Percentiles rank a stretch among this genome's conserved stretches.
Conservation (phyloP, 35 echinoderm and acorn worm species). For the Heliocidaris erythrogramma region DNA sequence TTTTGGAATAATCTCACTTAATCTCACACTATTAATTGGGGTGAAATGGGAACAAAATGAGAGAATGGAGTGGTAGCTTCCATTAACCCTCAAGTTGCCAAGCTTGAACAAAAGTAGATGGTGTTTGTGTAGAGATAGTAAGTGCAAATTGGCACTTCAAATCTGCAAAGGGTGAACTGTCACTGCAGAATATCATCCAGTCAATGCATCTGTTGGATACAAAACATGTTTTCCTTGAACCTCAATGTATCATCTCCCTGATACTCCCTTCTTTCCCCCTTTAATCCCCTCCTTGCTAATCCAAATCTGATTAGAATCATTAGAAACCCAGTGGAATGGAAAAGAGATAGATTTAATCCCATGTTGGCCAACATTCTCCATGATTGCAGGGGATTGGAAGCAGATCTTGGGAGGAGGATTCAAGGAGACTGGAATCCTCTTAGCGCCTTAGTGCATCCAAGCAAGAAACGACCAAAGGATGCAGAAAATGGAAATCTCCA, state of each 20-base stretch:
- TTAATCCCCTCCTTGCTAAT: background rate
- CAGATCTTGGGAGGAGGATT: background rate
- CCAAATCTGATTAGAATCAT: constrained; percentile 3
- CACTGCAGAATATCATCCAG: background rate
- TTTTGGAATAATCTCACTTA: background rate
- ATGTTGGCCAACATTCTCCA: background rate
- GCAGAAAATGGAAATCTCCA: background rate
- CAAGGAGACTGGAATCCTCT: background rate
- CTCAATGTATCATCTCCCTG: background rate
- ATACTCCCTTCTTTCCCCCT: background rate
- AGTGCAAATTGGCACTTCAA: background rate
- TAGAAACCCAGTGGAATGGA: background rate
- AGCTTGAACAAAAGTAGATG: background rate
- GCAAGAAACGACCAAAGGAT: background rate
- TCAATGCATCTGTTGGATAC: background rate
- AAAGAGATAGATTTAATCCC: background rate
- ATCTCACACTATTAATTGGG: background rate
- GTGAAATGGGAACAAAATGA: background rate
- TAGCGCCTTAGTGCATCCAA: background rate
- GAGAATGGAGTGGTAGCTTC: background rate
- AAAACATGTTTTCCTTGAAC: background rate
- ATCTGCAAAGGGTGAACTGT: background rate
- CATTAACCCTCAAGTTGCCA: background rate
- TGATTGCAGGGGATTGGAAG: background rate
- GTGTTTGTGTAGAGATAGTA: background rate